Percentiles rank a stretch among this genome's conserved stretches.
Conservation (phyloP, 2,113 vertebrate species). For the Salvator merianae region DNA sequence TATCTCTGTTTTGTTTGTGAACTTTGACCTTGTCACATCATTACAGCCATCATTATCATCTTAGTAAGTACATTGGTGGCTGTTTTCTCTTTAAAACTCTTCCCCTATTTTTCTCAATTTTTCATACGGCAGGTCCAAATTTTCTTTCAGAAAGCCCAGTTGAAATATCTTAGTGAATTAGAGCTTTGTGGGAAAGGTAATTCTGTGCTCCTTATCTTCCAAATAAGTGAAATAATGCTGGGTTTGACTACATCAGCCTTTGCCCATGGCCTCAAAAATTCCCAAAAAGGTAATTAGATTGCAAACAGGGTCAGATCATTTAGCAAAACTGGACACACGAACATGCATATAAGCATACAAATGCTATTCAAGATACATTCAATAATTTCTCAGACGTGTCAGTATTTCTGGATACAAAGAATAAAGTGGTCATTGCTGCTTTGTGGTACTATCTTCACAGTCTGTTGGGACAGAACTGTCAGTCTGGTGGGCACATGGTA, state of each 20-base stretch:
- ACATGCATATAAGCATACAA: not conserved
- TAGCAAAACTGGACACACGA: not conserved
- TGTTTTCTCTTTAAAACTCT: not conserved
- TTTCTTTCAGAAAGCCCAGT: not conserved
- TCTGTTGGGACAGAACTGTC: not conserved
- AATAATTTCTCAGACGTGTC: not conserved
- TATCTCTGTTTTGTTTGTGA: conserved; percentile 52
- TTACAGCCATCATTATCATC: conserved; percentile 33
- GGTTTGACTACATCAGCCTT: not conserved
- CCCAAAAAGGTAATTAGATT: not conserved
- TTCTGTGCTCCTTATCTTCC: not conserved
- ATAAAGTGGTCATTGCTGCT: not conserved
- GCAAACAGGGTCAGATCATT: not conserved
- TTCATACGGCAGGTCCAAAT: not conserved
- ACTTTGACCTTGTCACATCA: conserved; percentile 32
- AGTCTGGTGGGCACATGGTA: not conserved
- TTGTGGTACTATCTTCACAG: too few species aligned
- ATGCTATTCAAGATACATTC: not conserved
- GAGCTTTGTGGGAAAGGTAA: not conserved
- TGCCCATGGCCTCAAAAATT: not conserved
- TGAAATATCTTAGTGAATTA: not conserved
- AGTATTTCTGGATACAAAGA: not conserved
- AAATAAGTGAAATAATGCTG: not conserved
- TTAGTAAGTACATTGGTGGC: not conserved
- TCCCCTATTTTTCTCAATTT: not conserved